Evolutionary conservation across 2,888 invertebrate genomes (phyloP).

Genomic region (Aleiodes testaceus): DNA sequence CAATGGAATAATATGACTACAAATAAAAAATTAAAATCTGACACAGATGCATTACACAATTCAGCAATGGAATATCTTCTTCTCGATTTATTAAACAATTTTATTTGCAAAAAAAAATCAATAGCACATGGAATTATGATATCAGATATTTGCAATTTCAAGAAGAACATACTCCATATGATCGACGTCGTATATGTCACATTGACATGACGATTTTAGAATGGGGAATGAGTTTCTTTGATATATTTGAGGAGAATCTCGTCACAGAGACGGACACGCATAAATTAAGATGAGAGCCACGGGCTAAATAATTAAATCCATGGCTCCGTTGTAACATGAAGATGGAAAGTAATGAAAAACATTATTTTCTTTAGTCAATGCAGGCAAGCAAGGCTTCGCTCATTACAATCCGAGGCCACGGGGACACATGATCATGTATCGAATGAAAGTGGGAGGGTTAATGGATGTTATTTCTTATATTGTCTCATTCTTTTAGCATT

Average conservation of each 20-base stretch:
- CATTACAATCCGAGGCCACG: conserved; percentile 69
- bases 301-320: conserved; percentile 56
- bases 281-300: conserved; percentile 53
- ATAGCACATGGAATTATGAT: conserved; percentile 29
- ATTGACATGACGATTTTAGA: not conserved
- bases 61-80: conserved; percentile 55
- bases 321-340: conserved; percentile 46
- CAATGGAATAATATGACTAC: conserved; percentile 63
- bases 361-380: conserved; percentile 37
- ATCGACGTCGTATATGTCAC: not conserved
- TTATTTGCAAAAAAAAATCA: conserved; percentile 35
- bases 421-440: conserved; percentile 40
- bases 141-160: conserved; percentile 44
- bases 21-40: conserved; percentile 53
- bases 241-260: not conserved
- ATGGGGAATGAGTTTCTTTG: not conserved
- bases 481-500: conserved; percentile 26
- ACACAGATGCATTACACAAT: conserved; percentile 56
- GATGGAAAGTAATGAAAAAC: conserved; percentile 13
- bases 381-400: conserved; percentile 69
- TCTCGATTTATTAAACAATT: conserved; percentile 3
- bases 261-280: conserved; percentile 8
- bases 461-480: conserved; percentile 42
- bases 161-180: conserved; percentile 14
- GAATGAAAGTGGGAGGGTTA: conserved; percentile 38